Evolutionary conservation across 2,113 vertebrate species (phyloP).

Genomic region (Macrotis lagotis): DNA sequence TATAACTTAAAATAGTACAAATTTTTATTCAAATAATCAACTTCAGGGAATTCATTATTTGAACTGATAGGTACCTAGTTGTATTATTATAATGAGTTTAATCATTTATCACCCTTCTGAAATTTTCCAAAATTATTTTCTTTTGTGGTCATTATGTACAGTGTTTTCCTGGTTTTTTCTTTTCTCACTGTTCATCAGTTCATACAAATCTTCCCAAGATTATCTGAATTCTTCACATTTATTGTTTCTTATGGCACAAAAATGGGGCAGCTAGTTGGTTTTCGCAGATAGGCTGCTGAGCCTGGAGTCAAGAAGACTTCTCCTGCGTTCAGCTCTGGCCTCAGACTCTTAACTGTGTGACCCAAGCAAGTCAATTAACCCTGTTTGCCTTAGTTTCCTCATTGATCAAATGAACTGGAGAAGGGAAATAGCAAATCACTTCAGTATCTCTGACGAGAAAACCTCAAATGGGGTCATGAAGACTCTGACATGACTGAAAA

Average conservation of each 20-base stretch:
- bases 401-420: background rate
- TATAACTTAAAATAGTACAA: background rate
- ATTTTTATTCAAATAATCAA: background rate
- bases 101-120: background rate
- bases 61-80: background rate
- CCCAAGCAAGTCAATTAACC: background rate
- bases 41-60: background rate
- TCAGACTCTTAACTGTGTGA: background rate
- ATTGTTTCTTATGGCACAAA: background rate
- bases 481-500: background rate
- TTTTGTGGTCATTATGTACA: background rate
- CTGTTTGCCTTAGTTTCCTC: background rate
- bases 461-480: background rate
- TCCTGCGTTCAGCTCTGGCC: background rate
- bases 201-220: background rate
- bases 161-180: background rate
- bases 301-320: too few species aligned
- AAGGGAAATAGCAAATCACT: background rate
- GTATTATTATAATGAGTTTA: background rate
- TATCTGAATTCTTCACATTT: background rate
- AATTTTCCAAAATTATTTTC: background rate
- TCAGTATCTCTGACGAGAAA: background rate
- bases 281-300: too few species aligned
- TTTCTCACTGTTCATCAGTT: background rate
- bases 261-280: background rate